phyloP scores from a whole-genome alignment of 2,888 invertebrate genomes.

The Ephialtes manifestator region DNA sequence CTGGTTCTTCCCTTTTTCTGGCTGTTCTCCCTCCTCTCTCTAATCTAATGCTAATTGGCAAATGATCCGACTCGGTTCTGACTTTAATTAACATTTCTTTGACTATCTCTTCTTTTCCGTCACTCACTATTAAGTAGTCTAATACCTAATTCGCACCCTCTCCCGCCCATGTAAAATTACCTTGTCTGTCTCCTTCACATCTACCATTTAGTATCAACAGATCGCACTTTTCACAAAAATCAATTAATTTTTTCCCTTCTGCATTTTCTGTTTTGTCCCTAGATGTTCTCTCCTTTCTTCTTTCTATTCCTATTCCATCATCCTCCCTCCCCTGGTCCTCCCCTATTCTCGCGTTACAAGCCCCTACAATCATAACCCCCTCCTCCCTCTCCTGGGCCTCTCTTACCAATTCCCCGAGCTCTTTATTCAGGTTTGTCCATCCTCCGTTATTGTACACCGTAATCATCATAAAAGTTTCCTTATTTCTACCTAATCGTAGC shows the following conservation, averaged over 20 bases:
- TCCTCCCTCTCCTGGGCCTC: background rate
- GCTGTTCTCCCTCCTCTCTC: too few species aligned
- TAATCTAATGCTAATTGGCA: background rate
- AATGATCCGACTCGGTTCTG: slow-evolving; percentile 26
- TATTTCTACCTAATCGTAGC: background rate
- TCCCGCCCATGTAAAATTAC: slow-evolving; percentile 3
- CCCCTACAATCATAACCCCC: slow-evolving; percentile 12
- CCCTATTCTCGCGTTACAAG: slow-evolving; percentile 29
- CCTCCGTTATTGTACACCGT: slow-evolving; percentile 37
- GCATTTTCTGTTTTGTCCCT: slow-evolving; percentile 24
- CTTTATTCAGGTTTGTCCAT: background rate
- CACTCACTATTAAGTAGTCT: slow-evolving; percentile 8
- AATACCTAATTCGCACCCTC: slow-evolving; percentile 1
- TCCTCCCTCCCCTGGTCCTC: background rate
- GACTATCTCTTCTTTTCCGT: background rate
- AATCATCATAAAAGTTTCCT: slow-evolving; percentile 3
- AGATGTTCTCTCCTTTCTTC: background rate
- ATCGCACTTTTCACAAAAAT: background rate
- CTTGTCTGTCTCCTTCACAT: slow-evolving; percentile 31
- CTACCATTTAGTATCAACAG: slow-evolving; percentile 25
- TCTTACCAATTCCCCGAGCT: background rate
- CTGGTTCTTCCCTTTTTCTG: background rate
- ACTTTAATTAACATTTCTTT: slow-evolving; percentile 2
- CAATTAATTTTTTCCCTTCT: slow-evolving; percentile 6
- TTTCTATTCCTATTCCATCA: background rate